Evolutionary conservation across 1,140 invertebrate species (phyloP).

Genomic region (Holcopasites calliopsidis): DNA sequence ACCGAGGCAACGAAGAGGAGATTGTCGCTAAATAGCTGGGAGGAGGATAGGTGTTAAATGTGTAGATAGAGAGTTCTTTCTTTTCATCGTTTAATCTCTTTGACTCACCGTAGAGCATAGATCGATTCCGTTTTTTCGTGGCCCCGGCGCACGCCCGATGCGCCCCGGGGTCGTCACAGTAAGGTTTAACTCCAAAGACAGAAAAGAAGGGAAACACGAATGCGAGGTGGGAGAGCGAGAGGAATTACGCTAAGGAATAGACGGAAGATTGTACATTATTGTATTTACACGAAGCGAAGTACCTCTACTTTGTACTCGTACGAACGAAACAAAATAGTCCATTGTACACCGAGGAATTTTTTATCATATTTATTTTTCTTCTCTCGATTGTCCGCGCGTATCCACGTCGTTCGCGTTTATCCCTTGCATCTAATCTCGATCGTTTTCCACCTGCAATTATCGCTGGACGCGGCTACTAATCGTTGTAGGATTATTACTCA

Average conservation of each 20-base stretch:
- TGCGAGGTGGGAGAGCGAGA: not conserved
- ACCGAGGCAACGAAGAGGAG: conserved; percentile 47
- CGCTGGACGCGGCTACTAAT: no score
- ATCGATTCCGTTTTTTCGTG: conserved; percentile 19
- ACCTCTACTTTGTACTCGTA: conserved; percentile 54
- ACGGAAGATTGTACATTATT: conserved; percentile 76
- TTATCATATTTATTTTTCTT: not conserved
- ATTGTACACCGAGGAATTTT: not conserved
- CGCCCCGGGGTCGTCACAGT: conserved; percentile 68
- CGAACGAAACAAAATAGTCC: conserved; percentile 19
- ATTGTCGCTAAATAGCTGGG: not conserved
- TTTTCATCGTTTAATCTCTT: conserved; percentile 51
- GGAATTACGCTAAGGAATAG: not conserved
- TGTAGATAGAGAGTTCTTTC: conserved; percentile 51
- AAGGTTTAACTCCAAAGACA: conserved; percentile 75
- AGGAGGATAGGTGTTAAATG: not conserved
- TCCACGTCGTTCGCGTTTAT: not conserved
- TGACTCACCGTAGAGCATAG: conserved; percentile 55
- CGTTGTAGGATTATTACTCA: no score
- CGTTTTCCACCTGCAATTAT: no score
- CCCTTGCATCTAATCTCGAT: not conserved
- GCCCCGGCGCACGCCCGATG: conserved; percentile 25
- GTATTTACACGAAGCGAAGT: conserved; percentile 73
- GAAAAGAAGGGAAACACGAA: conserved; percentile 3
- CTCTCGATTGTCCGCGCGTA: conserved; percentile 5